A percentile compares a stretch with the other conserved stretches of the same genome.
Evolutionary conservation across 2,797 vertebrate species (phyloP).

Genomic region (Gallinago stenura): DNA sequence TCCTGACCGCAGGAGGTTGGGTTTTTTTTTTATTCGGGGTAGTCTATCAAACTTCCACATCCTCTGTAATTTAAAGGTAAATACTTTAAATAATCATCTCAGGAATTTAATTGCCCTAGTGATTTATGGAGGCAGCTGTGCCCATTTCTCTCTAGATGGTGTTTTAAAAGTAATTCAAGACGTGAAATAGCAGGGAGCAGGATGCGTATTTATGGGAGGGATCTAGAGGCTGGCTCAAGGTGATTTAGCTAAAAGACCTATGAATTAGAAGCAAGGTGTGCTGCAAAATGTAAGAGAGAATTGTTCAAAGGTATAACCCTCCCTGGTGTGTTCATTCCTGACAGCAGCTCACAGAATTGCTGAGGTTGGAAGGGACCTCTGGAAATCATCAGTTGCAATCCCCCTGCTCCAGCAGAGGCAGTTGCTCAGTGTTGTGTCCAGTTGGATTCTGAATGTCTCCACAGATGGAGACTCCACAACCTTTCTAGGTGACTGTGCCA

Average conservation of each 20-base stretch:
- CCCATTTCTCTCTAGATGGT: background rate
- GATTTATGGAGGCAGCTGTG: background rate
- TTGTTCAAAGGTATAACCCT: background rate
- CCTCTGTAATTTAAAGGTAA: background rate
- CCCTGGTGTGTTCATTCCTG: background rate
- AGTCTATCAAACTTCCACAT: background rate
- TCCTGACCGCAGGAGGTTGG: background rate
- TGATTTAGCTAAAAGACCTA: background rate
- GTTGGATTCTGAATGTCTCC: background rate
- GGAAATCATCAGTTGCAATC: background rate
- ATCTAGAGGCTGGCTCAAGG: background rate
- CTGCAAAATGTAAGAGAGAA: background rate
- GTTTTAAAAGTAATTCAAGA: background rate
- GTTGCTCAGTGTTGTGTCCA: background rate
- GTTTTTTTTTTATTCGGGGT: background rate
- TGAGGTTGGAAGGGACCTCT: background rate
- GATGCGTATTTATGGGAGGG: background rate
- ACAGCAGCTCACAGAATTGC: background rate
- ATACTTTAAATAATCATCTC: background rate
- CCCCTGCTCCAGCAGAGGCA: background rate
- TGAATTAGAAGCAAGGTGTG: background rate
- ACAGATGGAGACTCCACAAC: background rate
- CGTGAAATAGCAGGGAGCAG: background rate
- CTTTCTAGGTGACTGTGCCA: background rate
- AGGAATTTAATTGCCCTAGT: background rate